These are phyloP conservation scores for Ommatoiulus sabulosus DNA, from an alignment of 2,888 invertebrate species.

Conservation along the genomic window DNA sequence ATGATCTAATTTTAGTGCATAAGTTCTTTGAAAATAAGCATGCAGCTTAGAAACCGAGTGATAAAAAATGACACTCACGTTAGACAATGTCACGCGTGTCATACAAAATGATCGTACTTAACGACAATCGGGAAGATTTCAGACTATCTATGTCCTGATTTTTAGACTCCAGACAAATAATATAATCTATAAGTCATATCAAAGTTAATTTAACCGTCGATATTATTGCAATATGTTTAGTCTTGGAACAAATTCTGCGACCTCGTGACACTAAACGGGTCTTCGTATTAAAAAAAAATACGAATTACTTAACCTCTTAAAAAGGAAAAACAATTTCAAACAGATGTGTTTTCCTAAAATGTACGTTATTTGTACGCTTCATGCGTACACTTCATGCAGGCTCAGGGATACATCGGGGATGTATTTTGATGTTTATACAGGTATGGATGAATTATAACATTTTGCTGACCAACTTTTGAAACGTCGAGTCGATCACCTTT, in stretches of 20 bases:
- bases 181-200: background rate
- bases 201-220: background rate
- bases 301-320: too few relatives aligned
- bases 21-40: background rate
- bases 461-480: background rate
- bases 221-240: background rate
- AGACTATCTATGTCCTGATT: background rate
- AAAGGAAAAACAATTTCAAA: too few relatives aligned
- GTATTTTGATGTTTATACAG: background rate
- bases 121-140: background rate
- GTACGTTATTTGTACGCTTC: background rate
- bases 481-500: background rate
- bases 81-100: background rate
- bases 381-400: too few relatives aligned
- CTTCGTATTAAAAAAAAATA: background rate
- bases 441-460: background rate
- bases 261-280: background rate
- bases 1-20: background rate
- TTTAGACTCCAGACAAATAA: background rate
- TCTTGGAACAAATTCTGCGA: background rate
- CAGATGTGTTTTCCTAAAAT: background rate
- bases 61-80: too few relatives aligned
- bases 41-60: background rate
- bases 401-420: too few relatives aligned
- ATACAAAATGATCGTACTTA: background rate